These are phyloP conservation scores for Uromys caudimaculatus DNA, from an alignment of 2,797 vertebrate species.

Conservation along the genomic window DNA sequence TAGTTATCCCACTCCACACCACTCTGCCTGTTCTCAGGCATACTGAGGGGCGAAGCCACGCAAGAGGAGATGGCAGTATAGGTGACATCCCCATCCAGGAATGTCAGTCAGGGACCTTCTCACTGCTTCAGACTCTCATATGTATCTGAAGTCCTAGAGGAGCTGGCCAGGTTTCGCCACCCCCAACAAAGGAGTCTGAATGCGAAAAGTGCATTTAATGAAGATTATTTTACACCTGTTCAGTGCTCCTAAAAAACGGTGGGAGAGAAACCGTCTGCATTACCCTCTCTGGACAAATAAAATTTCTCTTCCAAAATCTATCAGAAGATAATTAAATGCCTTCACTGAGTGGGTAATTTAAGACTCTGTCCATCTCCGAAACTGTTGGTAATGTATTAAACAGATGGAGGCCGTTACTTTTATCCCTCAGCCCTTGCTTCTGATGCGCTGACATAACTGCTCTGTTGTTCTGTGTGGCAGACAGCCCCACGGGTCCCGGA, in stretches of 20 bases:
- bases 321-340: conserved; percentile 85
- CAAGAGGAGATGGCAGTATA: conserved; percentile 25
- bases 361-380: conserved; percentile 82
- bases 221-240: conserved; percentile 83
- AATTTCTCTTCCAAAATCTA: conserved; percentile 79
- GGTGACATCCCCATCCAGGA: conserved; percentile 5
- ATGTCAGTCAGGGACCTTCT: conserved; percentile 41
- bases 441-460: conserved; percentile 41
- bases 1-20: not conserved
- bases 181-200: conserved; percentile 74
- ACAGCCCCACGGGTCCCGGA: conserved; percentile 51
- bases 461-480: conserved; percentile 69
- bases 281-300: conserved; percentile 82
- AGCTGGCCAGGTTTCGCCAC: conserved; percentile 57
- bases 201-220: conserved; percentile 70
- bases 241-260: conserved; percentile 72
- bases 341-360: conserved; percentile 82
- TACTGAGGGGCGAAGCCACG: not conserved
- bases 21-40: conserved; percentile 21
- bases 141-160: conserved; percentile 52
- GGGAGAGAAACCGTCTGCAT: conserved; percentile 64
- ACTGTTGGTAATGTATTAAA: conserved; percentile 81
- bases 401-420: conserved; percentile 85
- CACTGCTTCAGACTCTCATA: not conserved
- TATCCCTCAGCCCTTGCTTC: conserved; percentile 74